A percentile compares a stretch with the other conserved stretches of the same genome.
Evolutionary conservation across 1,140 invertebrate genomes (phyloP).

Genomic region (Rhagoletis pomonella): DNA sequence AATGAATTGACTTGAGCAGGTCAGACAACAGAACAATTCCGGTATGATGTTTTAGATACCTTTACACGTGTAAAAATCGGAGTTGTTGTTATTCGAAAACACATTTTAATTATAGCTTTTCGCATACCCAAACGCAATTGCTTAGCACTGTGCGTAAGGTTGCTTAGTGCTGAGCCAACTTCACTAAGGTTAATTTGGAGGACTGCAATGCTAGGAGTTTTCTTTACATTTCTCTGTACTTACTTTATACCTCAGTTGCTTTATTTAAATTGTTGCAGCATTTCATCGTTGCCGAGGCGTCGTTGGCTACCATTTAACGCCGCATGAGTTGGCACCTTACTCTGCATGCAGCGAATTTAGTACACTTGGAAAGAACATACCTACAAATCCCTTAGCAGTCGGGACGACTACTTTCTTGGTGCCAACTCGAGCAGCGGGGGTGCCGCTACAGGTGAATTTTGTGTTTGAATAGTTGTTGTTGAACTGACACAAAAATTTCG

Average conservation of each 20-base stretch:
- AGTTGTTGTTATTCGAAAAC: conserved; percentile 22
- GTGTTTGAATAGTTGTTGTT: background rate
- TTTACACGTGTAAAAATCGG: background rate
- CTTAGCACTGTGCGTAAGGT: background rate
- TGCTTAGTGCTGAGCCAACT: background rate
- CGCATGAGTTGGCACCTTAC: conserved; percentile 42
- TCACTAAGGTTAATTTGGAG: background rate
- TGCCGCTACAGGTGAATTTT: conserved; percentile 25
- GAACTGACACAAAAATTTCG: background rate
- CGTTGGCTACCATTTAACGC: conserved; percentile 47
- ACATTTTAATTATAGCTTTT: conserved; percentile 39
- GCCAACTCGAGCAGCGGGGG: conserved; percentile 4
- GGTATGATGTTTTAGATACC: background rate
- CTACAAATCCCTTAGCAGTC: background rate
- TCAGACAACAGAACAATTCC: background rate
- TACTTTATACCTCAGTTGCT: background rate
- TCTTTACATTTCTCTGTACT: background rate
- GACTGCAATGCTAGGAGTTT: background rate
- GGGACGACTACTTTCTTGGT: background rate
- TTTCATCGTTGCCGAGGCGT: background rate
- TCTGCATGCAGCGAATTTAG: background rate
- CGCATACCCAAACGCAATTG: background rate
- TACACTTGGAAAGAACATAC: background rate
- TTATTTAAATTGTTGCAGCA: conserved; percentile 7
- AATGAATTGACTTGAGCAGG: background rate